phyloP scores from a whole-genome alignment of 1,140 invertebrate species.

The Colletes gigas region DNA sequence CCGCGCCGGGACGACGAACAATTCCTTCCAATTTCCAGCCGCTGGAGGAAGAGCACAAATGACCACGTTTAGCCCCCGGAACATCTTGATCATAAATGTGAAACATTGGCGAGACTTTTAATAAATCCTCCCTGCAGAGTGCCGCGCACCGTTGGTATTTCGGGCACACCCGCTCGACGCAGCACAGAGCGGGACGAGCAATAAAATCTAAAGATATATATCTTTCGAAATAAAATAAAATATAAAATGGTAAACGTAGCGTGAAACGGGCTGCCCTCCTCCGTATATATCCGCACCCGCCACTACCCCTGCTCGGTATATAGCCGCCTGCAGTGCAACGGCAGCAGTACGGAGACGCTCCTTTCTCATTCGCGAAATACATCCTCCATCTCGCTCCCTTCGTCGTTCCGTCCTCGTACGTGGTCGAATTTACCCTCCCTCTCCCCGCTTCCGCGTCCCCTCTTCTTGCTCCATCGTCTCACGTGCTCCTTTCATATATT shows the following conservation, averaged over 20 bases:
- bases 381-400: conserved; percentile 68
- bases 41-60: too few species aligned
- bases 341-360: conserved; percentile 44
- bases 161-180: conserved; percentile 1
- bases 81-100: conserved; percentile 25
- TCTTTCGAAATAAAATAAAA: conserved; percentile 76
- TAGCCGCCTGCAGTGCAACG: conserved; percentile 42
- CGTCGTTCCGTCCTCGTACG: conserved; percentile 26
- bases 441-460: too few species aligned
- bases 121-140: conserved; percentile 5
- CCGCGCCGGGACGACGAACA: too few species aligned
- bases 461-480: not conserved
- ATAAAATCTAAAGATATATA: conserved; percentile 75
- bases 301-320: conserved; percentile 43
- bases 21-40: too few species aligned
- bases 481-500: conserved; percentile 2
- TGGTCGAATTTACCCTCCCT: conserved; percentile 38
- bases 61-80: not conserved
- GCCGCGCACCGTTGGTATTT: conserved; percentile 3
- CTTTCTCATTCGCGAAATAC: conserved; percentile 70
- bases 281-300: conserved; percentile 42
- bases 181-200: conserved; percentile 15
- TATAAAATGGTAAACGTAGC: conserved; percentile 77
- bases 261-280: conserved; percentile 65
- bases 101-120: conserved; percentile 19